A percentile compares a stretch with the other conserved stretches of the same genome.
Conservation (phyloP, 2,113 vertebrate species). For the Cebus imitator region DNA sequence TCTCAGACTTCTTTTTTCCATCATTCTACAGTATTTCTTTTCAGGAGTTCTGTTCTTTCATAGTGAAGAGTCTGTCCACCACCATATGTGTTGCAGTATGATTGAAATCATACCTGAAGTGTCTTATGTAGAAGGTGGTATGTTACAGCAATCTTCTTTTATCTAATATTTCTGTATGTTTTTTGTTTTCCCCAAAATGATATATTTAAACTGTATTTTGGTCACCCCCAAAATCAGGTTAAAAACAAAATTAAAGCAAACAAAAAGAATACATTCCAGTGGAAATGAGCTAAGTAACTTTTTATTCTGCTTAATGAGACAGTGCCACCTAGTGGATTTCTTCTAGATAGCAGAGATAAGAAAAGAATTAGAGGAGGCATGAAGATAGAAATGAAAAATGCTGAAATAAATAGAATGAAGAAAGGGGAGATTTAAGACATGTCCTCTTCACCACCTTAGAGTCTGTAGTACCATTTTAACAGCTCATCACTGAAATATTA, state of each 20-base stretch:
- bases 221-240: neutral
- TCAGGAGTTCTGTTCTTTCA: neutral
- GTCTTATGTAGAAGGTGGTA: neutral
- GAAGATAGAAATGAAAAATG: neutral
- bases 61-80: neutral
- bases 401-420: neutral
- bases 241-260: neutral
- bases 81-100: rapidly evolving
- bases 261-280: neutral
- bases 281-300: neutral
- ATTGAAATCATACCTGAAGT: neutral
- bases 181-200: neutral
- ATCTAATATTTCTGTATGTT: neutral
- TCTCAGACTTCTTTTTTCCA: neutral
- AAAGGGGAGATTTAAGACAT: neutral
- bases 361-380: neutral
- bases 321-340: slow-evolving; percentile 61
- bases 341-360: neutral
- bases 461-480: neutral
- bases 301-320: neutral
- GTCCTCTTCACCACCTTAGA: too few relatives aligned
- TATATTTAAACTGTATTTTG: neutral
- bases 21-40: neutral
- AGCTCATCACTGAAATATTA: neutral
- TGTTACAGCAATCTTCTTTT: neutral